Conservation (phyloP, 2,113 vertebrate genomes). For the Puffinus mauretanicus region DNA sequence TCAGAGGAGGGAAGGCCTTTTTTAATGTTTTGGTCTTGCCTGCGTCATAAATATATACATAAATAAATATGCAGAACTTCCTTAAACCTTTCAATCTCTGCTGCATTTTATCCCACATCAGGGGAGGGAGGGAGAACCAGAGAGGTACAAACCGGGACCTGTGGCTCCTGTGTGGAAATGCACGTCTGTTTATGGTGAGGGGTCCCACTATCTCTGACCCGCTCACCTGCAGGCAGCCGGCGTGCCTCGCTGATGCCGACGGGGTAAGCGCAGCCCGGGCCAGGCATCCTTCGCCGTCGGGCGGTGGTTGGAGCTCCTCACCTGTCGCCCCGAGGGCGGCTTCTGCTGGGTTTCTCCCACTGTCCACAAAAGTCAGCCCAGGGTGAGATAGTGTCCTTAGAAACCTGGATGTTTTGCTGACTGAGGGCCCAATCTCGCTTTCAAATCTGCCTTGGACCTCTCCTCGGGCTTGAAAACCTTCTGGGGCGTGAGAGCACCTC, state of each 20-base stretch:
- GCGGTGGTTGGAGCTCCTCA: conserved; percentile 42
- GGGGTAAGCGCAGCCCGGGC: background rate
- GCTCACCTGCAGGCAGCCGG: conserved; percentile 6
- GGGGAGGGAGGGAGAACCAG: background rate
- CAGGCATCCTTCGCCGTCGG: background rate
- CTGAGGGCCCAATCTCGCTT: background rate
- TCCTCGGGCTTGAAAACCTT: background rate
- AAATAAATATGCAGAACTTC: background rate
- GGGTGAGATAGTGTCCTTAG: conserved; percentile 16
- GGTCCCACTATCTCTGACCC: conserved; percentile 11
- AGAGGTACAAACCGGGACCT: background rate
- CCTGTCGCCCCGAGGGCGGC: conserved; percentile 51
- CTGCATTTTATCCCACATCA: background rate
- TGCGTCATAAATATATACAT: background rate
- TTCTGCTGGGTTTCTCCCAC: conserved; percentile 50
- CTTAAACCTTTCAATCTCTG: background rate
- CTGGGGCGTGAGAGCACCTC: background rate
- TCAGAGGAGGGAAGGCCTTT: background rate
- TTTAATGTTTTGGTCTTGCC: background rate
- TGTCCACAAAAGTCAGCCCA: background rate
- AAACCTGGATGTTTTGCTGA: conserved; percentile 5
- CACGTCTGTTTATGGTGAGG: background rate
- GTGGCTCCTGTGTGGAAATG: background rate
- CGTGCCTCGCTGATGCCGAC: background rate
- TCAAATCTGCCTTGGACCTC: background rate